A percentile compares a stretch with the other conserved stretches of the same genome.
These are phyloP conservation scores for Hypselothyrea guttata DNA, from an alignment of 2,888 invertebrate genomes.

Conservation along the genomic window DNA sequence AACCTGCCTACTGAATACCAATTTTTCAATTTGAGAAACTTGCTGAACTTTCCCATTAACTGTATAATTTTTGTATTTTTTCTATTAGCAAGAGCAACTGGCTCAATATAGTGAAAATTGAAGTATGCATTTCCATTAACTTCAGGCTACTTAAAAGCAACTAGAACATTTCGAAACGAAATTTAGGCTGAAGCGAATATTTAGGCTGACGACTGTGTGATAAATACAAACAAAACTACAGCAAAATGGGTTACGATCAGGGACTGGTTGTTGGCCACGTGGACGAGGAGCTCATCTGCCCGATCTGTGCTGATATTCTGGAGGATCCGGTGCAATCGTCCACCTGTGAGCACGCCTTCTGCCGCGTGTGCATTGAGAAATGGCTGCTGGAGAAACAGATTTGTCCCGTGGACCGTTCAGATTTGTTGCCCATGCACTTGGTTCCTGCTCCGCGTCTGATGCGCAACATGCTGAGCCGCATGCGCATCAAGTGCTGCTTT, in stretches of 20 bases:
- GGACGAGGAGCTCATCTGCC: constrained; percentile 62
- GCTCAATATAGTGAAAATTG: too few relatives aligned
- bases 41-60: too few relatives aligned
- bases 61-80: too few relatives aligned
- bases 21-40: too few relatives aligned
- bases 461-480: constrained; percentile 58
- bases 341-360: constrained; percentile 56
- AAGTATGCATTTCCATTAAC: too few relatives aligned
- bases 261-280: constrained; percentile 50
- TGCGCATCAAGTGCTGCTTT: constrained; percentile 54
- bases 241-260: constrained; percentile 59
- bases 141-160: too few relatives aligned
- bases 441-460: constrained; percentile 52
- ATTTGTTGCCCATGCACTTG: constrained; percentile 33
- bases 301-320: constrained; percentile 58
- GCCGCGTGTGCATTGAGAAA: constrained; percentile 55
- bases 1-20: too few relatives aligned
- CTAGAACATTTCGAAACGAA: background rate
- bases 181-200: too few relatives aligned
- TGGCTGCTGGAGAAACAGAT: constrained; percentile 54
- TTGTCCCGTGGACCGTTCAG: constrained; percentile 59
- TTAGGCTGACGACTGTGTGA: too few relatives aligned
- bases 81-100: too few relatives aligned
- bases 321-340: constrained; percentile 60
- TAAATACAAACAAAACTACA: background rate